Evolutionary conservation across 2,797 vertebrate species (phyloP), one percentile per base, ranked within the genome.

Genomic region (Takifugu rubripes): DNA sequence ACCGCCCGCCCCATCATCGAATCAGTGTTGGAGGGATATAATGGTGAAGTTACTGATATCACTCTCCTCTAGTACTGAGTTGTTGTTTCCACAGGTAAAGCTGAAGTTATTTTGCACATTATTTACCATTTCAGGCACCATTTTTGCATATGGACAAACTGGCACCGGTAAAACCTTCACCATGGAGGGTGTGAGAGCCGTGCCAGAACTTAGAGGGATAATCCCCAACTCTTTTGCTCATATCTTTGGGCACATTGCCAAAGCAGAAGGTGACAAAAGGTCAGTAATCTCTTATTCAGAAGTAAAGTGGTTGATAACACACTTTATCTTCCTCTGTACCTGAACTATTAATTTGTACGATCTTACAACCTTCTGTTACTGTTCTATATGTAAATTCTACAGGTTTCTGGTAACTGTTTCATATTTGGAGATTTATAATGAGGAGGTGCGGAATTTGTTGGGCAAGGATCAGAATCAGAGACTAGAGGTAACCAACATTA

Each of bases 201-300:
- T 99, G 70, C 97, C 97, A 53, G 97, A 98, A 66, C 96, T 98
- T 50, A 85, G 96, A 88, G 97, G 97, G 57, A 98, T 99, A 66
- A 99, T 99, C 70, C 97, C 97, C 17, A 98, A 99, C 88, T 99
- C 97, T 17, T 99, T 99, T 86, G 97, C 97, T 66, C 97, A 99
- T 72, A 87, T 99, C 72, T 99, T 99, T 88, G 97, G 96, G 61
- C 96, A 99, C 82, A 99, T 99, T 78, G 97, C 97, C 77, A 99
- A 99, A 84, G 97, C 97, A 74, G 97, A 98, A 71, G 97, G 96
- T 11, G 96, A 98, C 74, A 98, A 95, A 24, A 94, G 97, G 96
- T 97, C 14, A 70, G 46, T 8, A 6, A 43, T 52, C 7, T 1
- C 12, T 12, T 14, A 24, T 11, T 46, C 45, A 17, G 15, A 3